Conservation (phyloP, 2,797 vertebrate species). For the Sebastes oblongus region DNA sequence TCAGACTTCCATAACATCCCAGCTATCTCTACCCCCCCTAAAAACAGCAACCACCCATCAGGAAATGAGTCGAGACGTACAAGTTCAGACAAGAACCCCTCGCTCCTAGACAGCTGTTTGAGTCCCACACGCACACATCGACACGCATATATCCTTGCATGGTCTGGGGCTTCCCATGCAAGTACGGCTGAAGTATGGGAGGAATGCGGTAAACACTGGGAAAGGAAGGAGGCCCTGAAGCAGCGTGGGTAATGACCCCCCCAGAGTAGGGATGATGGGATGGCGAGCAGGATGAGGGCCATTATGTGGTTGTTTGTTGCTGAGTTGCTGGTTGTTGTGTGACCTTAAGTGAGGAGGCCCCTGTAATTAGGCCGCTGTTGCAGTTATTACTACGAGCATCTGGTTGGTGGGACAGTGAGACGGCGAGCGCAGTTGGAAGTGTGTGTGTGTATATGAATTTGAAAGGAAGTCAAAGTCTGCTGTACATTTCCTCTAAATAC, state of each 20-base stretch:
- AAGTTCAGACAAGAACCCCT: conserved; percentile 48
- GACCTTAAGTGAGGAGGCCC: conserved; percentile 52
- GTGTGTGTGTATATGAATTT: not conserved
- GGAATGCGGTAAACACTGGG: conserved; percentile 78
- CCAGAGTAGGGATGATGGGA: conserved; percentile 60
- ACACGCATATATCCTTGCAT: conserved; percentile 13
- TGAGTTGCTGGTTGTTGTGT: conserved; percentile 60
- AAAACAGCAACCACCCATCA: conserved; percentile 18
- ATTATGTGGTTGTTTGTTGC: conserved; percentile 78
- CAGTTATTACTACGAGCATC: conserved; percentile 53
- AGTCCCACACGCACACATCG: conserved; percentile 17
- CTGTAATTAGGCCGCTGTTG: conserved; percentile 69
- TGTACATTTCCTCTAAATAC: not conserved
- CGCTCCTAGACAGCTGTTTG: conserved; percentile 61
- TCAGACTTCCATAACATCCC: conserved; percentile 5
- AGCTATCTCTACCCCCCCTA: not conserved
- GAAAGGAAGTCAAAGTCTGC: not conserved
- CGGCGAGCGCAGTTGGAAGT: not conserved
- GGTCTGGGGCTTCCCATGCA: conserved; percentile 59
- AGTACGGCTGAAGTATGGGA: conserved; percentile 68
- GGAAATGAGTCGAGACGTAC: conserved; percentile 50
- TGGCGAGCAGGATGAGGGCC: conserved; percentile 74
- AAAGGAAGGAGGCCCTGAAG: conserved; percentile 66
- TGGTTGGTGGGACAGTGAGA: conserved; percentile 15
- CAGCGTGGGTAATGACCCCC: conserved; percentile 74